Evolutionary conservation across 2,888 invertebrate species (phyloP), one percentile per base, ranked within the genome.

Genomic region (Agrypnus murinus): DNA sequence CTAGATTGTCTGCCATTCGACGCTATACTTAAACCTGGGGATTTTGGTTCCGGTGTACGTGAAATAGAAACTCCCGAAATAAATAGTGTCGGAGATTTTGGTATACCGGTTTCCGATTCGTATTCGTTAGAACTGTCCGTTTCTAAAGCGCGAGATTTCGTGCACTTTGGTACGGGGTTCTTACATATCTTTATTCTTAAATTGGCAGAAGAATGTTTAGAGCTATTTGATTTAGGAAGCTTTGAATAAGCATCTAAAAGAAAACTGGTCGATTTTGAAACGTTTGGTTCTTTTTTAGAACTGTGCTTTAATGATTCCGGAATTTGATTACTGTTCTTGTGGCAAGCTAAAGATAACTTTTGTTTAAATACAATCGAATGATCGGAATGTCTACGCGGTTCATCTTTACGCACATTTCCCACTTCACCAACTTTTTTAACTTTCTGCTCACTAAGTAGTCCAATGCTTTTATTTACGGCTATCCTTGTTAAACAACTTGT

Each of bases 41-140:
- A 75, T 74, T 87, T 86, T 32, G 87, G 87, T 81, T 88, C 88
- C 9, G 88, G 87, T 6, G 88, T 88, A 19, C 89, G 83, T 38
- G 87, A 88, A 74, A 89, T 89, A n/a, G 88, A 88, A 8, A 89
- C 88, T 19, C 89, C 89, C 19, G 88, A 88, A 71, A 89, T 89
- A 78, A 87, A 88, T n/a, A 89, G 80, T 0, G 89, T 89, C 8
- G 89, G 88, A 2, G 88, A 88, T 77, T 87, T 87, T 9, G 88
- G 88, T 53, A 88, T 88, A 2, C 88, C 89, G 0, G 88, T 88
- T 78, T 88, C 88, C n/a, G 88, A 87, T 81, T 88, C 88, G 78
- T 87, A 88, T 76, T 88, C 88, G 75, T 87, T 87, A 7, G 87
- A 87, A 77, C 87, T 87, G 73, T 87, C 87, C 0, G 87, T 87